Base-by-base conservation (phyloP, 2,888 invertebrate species). In the Helicoverpa assulta region DNA sequence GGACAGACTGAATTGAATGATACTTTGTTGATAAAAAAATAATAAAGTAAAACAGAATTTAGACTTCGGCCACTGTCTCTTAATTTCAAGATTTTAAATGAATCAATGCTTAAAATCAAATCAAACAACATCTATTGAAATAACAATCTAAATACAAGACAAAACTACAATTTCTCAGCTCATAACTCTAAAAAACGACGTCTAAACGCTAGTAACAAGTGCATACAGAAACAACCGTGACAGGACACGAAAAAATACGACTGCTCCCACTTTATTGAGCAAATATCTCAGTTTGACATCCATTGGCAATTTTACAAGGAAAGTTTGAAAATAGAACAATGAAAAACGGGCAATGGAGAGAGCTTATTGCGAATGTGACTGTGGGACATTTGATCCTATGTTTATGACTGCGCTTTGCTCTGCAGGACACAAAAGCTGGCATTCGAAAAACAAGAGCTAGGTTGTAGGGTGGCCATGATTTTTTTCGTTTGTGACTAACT, bases 371-470 rank as follows among this genome's bases (percentile, higher is more conserved):
- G 71, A 70, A 55, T 63, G 19, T 52, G 72, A 54, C 77, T 65
- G 55, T 65, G 67, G 55, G 71, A 78, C 67, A 75, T 77, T 80
- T 83, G 85, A 82, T 82, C 69, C 53, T 73, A 60, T 76, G 85
- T 90, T 89, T 91, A 88, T 88, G 88, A 88, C 86, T 90, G 84
- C 84, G 80, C 80, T 84, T 76, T 83, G 88, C 93, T 77, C 93
- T 81, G 89, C 93, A 89, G 93, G 94, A 93, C 87, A 87, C 89
- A 88, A 89, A 83, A 81, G 83, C 80, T 83, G 84, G 85, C 83
- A 86, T 86, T 88, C 85, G 89, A 90, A 92, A 91, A 93, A 93
- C 90, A 92, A 91, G 91, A 92, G 90, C 91, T 91, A 79, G 26
- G 68, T 65, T 59, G 72, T 89, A 86, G 77, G 79, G 81, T 85